Evolutionary conservation across 2,113 vertebrate genomes (phyloP).

Genomic region (Syngnathus scovelli): DNA sequence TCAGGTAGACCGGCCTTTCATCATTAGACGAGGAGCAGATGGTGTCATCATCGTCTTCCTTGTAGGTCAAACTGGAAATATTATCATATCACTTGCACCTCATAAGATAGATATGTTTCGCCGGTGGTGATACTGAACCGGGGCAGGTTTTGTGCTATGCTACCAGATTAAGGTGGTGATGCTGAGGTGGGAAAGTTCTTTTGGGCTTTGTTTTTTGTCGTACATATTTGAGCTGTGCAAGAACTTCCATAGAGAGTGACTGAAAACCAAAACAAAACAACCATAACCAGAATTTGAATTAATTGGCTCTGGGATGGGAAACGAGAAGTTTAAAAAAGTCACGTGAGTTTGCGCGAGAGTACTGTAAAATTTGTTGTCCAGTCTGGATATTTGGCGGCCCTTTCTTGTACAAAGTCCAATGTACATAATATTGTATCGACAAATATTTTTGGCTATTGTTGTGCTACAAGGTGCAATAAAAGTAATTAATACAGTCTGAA

Average conservation of each 20-base stretch:
- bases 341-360: background rate
- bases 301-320: background rate
- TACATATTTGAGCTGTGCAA: too few relatives aligned
- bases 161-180: background rate
- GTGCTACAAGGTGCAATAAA: background rate
- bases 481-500: background rate
- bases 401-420: background rate
- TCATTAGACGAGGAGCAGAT: background rate
- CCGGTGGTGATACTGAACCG: background rate
- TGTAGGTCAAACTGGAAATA: background rate
- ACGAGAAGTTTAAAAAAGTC: background rate
- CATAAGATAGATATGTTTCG: background rate
- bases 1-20: constrained; percentile 10
- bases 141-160: background rate
- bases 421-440: background rate
- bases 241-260: too few relatives aligned
- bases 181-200: too few relatives aligned
- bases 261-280: too few relatives aligned
- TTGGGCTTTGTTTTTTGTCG: too few relatives aligned
- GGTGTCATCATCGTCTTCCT: background rate
- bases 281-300: background rate
- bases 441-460: background rate
- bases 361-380: background rate
- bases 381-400: background rate
- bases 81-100: background rate